Conservation (phyloP, 2,797 vertebrate genomes). For the Steatocranus sp. region DNA sequence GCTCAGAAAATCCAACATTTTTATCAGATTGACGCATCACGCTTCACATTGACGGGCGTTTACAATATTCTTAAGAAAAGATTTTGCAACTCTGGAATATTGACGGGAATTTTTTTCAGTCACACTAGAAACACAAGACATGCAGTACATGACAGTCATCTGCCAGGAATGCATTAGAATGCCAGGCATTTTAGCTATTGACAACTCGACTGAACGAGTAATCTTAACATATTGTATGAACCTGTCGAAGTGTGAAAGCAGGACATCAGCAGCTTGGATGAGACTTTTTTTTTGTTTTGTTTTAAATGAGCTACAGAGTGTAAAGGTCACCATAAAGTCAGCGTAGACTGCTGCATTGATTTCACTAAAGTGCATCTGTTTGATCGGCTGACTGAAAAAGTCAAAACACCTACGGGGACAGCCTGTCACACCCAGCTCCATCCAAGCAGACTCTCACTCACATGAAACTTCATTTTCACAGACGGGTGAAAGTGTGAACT, state of each 20-base stretch:
- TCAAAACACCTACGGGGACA: background rate
- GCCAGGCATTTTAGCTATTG: background rate
- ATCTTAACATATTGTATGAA: background rate
- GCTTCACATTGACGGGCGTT: accelerated
- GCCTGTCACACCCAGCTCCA: background rate
- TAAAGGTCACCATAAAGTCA: background rate
- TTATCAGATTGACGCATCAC: background rate
- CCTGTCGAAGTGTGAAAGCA: background rate
- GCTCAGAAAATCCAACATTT: background rate
- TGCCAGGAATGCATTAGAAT: background rate
- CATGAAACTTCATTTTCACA: background rate
- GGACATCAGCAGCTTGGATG: background rate
- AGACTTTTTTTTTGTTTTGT: background rate
- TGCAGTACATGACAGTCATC: background rate
- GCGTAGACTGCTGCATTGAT: background rate
- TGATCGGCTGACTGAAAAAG: background rate
- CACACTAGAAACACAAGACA: background rate
- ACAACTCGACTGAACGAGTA: background rate
- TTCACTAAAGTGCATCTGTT: background rate
- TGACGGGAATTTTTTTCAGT: background rate
- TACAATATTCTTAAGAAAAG: background rate
- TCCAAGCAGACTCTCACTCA: background rate
- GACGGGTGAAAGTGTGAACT: background rate
- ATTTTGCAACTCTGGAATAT: background rate
- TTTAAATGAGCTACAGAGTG: background rate